Evolutionary conservation across 2,113 vertebrate species (phyloP), one percentile per base, ranked within the genome.

Genomic region (Gasterosteus aculeatus): DNA sequence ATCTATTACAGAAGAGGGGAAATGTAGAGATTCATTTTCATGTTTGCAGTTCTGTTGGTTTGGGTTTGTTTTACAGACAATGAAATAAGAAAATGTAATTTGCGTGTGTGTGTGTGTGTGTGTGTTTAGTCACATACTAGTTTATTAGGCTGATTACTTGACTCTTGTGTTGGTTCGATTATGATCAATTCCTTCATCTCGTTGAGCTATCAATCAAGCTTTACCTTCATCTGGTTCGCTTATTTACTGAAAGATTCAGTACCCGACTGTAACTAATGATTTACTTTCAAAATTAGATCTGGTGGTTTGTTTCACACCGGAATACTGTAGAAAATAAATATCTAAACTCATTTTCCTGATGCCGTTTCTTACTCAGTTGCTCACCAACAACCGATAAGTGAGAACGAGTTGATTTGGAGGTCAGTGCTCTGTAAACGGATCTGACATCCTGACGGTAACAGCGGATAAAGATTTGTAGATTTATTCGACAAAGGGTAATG

Each of bases 301-400:
- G 72, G 35, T 72, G 77, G 38, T 71, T 47, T 57, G 67, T 78
- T 74, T 86, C 72, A 29, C 73, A 73, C 70, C 84, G 73, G 62
- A 85, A 71, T 42, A 59, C 38, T 49, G 18, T 72, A 72, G 70
- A 80, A 81, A 93, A 92, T 91, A 93, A 91, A 93, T 33, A 39
- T 44, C 41, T 65, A 41, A 35, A 31, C 69, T 10, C n/a, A 33
- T 26, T 15, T 44, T 56, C 7, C 18, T 26, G 16, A 14, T 62
- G 47, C 41, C 51, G 65, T 41, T 39, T 69, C 14, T 49, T 57
- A 16, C 29, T 22, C 10, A 71, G 31, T 35, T 58, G 58, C 22
- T 61, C 69, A 4, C 59, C 35, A 42, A 70, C 11, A 16, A 11
- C 58, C 65, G 7, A 58, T 14, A 61, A 85, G 53, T 54, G 44